phyloP scores from a whole-genome alignment of 2,797 vertebrate species.

The Sphaeramia orbicularis region DNA sequence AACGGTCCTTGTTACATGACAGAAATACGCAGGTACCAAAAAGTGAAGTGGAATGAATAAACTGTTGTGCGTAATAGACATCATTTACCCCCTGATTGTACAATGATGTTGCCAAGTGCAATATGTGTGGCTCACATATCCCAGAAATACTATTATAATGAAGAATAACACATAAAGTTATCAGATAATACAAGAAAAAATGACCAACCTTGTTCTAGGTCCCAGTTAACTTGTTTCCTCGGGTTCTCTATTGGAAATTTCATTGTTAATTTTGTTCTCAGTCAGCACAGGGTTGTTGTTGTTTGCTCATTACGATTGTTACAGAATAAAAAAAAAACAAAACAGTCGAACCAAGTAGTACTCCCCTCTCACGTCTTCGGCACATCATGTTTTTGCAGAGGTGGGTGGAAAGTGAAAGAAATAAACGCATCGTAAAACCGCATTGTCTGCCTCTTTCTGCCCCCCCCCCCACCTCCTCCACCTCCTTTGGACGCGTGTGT shows the following conservation, averaged over 20 bases:
- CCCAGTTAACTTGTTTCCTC: conserved; percentile 98
- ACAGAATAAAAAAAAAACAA: conserved; percentile 70
- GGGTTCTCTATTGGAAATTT: conserved; percentile 99
- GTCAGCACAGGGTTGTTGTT: conserved; percentile 28
- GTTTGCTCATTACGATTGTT: conserved; percentile 63
- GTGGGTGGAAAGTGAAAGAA: conserved; percentile 52
- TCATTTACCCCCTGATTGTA: background rate
- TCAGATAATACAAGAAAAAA: conserved; percentile 14
- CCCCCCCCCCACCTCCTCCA: conserved; percentile 26
- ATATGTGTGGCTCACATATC: conserved; percentile 21
- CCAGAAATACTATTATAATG: conserved; percentile 14
- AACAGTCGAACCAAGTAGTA: conserved; percentile 66
- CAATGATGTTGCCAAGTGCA: background rate
- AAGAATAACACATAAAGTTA: conserved; percentile 20
- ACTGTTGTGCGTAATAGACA: background rate
- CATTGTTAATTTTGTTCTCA: conserved; percentile 90
- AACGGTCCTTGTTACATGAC: background rate
- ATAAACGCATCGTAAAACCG: conserved; percentile 56
- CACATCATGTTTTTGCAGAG: conserved; percentile 59
- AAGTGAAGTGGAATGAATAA: background rate
- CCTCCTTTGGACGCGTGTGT: conserved; percentile 51
- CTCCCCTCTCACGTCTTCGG: conserved; percentile 63
- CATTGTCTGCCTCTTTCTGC: conserved; percentile 68
- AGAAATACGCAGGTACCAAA: conserved; percentile 8
- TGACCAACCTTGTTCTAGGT: conserved; percentile 94